Conservation (phyloP, 2,888 invertebrate species). For the Rotaria socialis region DNA sequence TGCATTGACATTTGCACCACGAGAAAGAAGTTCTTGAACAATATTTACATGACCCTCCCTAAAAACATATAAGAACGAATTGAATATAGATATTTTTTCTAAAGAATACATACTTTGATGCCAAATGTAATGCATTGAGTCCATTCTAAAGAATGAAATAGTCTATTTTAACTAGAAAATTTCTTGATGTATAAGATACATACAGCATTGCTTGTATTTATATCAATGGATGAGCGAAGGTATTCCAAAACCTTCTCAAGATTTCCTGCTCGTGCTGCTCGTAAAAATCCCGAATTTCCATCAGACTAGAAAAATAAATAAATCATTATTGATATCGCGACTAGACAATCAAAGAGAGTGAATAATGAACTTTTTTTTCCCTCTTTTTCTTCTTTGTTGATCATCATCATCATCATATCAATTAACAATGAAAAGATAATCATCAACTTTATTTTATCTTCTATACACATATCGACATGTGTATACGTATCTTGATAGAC, state of each 20-base stretch:
- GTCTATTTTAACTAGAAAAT: not conserved
- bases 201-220: conserved; percentile 97
- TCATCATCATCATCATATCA: not conserved
- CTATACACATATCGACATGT: not conserved
- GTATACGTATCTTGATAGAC: not conserved
- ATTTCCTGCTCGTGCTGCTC: conserved; percentile 96
- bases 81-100: no score
- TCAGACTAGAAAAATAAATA: conserved; percentile 73
- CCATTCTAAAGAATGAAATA: conserved; percentile 72
- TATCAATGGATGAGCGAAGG: conserved; percentile 90
- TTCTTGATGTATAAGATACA: conserved; percentile 60
- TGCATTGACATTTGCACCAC: conserved; percentile 91
- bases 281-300: conserved; percentile 93
- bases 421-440: not conserved
- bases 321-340: no score
- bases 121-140: conserved; percentile 91
- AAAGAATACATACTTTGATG: conserved; percentile 56
- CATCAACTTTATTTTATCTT: not conserved
- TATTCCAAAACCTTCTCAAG: conserved; percentile 94
- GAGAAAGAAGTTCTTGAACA: conserved; percentile 81
- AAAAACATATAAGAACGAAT: conserved; percentile 60
- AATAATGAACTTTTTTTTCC: no score
- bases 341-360: no score
- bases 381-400: no score
- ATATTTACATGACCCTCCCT: conserved; percentile 96